Evolutionary conservation across 1,140 invertebrate genomes (phyloP), one percentile per base, ranked within the genome.

Genomic region (Drosophila bipectinata): DNA sequence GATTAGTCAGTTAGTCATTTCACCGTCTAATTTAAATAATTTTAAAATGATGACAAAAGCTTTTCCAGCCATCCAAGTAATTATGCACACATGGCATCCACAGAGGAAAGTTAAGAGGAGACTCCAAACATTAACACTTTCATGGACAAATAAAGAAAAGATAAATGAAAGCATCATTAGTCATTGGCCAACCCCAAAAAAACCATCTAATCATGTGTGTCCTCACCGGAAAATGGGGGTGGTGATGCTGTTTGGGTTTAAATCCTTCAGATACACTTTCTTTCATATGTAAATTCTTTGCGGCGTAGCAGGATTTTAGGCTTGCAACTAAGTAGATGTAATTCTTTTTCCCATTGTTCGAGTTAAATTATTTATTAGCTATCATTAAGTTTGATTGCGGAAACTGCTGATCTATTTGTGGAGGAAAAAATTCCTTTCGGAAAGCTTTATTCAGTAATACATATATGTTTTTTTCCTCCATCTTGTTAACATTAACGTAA

Each of bases 41-140:
- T 75, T 76, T 76, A 60, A 76, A 76, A 76, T 55, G 72, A 76
- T 76, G 72, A 76, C 72, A 75, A 76, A 59, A 76, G 72, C 72
- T 75, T 76, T 75, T 68, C 37, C 37, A 51, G 54, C 55, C 39
- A 59, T 67, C 53, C 60, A 54, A 76, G 72, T 75, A 74, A 75
- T 75, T 75, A 75, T 75, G 55, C 62, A 47, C 72, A 67, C 72
- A 75, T 76, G 72, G 59, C 61, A 58, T 26, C 51, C 66, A 30
- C n/a, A 47, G 39, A 47, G 48, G 32, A 30, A 30, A 45, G 58
- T 57, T 53, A 28, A 30, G 59, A 53, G 72, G 66, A 28, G 39
- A 39, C 47, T 45, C 18, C 9, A 24, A n/a, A 49, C 34, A 76
- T 60, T 51, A 76, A 67, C 72, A 76, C 61, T 51, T 75, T 48